phyloP scores from a whole-genome alignment of 2,888 invertebrate genomes.

The Invenusta paracnida region DNA sequence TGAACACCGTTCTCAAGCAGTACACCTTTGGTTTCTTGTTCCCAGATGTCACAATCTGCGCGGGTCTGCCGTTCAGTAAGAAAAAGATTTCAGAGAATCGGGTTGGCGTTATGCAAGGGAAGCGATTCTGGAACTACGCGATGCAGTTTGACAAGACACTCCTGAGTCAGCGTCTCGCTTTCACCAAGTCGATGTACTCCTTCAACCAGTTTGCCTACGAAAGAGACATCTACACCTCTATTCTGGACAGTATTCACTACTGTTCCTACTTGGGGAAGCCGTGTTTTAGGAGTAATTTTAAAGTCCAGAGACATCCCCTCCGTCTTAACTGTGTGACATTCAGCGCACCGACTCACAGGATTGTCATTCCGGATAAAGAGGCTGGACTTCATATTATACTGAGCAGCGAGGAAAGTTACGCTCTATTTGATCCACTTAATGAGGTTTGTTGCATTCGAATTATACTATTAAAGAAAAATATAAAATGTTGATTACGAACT shows the following conservation, averaged over 20 bases:
- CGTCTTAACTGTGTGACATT: neutral
- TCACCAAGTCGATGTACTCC: neutral
- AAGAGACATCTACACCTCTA: neutral
- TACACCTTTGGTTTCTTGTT: neutral
- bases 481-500: no score
- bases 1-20: neutral
- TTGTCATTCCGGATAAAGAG: neutral
- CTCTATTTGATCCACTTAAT: neutral
- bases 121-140: conserved; percentile 5
- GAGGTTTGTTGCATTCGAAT: neutral
- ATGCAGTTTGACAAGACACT: neutral
- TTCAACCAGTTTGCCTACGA: neutral
- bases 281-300: neutral
- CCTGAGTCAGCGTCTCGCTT: neutral
- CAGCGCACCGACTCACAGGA: neutral
- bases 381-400: neutral
- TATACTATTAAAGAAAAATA: no score
- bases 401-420: neutral
- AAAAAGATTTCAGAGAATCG: neutral
- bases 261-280: neutral
- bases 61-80: neutral
- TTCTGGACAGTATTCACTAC: conserved; percentile 8
- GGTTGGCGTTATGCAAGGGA: neutral
- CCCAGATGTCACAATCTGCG: neutral
- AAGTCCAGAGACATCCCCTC: neutral